Evolutionary conservation across 2,797 vertebrate species (phyloP).

Genomic region (Chelidonichthys spinosus): DNA sequence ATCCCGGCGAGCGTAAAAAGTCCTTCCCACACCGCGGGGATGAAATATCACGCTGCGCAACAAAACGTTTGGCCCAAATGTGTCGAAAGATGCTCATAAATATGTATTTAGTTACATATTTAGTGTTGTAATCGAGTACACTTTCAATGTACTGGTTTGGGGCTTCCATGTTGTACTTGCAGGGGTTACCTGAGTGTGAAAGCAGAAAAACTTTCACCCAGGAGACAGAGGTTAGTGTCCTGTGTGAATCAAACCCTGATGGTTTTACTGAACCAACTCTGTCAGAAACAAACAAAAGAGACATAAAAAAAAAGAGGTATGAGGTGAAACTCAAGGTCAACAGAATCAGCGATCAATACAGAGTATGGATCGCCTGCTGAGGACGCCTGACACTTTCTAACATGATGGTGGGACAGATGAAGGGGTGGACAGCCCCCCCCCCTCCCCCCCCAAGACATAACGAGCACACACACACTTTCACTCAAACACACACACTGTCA

Average conservation of each 20-base stretch:
- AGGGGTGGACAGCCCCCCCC: constrained; percentile 44
- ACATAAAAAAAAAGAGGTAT: constrained; percentile 44
- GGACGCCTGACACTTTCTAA: constrained; percentile 50
- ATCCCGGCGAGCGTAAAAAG: neutral
- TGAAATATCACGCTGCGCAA: neutral
- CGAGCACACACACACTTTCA: neutral
- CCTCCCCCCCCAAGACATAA: constrained; percentile 11
- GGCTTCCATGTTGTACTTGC: neutral
- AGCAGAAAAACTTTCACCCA: no score
- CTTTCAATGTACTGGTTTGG: neutral
- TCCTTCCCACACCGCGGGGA: constrained; percentile 7
- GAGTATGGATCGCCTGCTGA: constrained; percentile 65
- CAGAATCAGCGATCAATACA: constrained; percentile 73
- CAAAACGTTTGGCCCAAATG: neutral
- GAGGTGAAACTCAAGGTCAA: constrained; percentile 72
- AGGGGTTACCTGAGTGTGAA: neutral
- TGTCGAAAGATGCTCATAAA: neutral
- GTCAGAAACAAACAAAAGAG: neutral
- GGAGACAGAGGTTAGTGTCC: no score
- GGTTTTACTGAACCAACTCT: no score
- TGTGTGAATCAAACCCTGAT: no score
- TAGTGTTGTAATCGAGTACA: neutral
- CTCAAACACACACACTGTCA: constrained; percentile 17
- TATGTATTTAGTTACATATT: neutral
- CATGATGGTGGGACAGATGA: constrained; percentile 29